These are phyloP conservation scores for Adelognathus sp. DNA, from an alignment of 2,888 invertebrate species.

Conservation along the genomic window DNA sequence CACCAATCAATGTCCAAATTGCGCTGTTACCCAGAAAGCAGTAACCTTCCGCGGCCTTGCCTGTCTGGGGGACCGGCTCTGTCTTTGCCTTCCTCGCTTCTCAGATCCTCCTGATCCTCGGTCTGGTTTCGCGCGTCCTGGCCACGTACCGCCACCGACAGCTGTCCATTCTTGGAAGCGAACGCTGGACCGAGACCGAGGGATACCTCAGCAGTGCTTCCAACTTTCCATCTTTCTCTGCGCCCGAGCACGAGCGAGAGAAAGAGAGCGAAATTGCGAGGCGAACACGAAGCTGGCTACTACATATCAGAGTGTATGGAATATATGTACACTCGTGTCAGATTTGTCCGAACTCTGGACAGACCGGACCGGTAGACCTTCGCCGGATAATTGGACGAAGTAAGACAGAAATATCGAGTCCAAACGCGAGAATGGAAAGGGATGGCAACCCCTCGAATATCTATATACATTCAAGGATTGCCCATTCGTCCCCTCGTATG, in stretches of 20 bases:
- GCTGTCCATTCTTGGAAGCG: constrained; percentile 41
- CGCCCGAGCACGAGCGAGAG: not conserved
- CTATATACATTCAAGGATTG: not conserved
- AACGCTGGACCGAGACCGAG: constrained; percentile 1
- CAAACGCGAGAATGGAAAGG: not conserved
- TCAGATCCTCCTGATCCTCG: not conserved
- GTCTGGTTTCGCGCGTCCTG: not conserved
- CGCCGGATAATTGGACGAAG: constrained; percentile 15
- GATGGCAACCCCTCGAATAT: not conserved
- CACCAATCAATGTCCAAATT: not conserved
- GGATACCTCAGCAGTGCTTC: not conserved
- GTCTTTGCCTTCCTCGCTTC: constrained; percentile 6
- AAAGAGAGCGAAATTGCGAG: not conserved
- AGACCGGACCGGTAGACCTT: not conserved
- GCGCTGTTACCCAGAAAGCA: not conserved
- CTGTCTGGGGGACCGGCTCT: not conserved
- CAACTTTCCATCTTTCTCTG: not conserved
- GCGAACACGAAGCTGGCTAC: not conserved
- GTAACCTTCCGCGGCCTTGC: not conserved
- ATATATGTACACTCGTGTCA: not conserved
- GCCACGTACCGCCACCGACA: constrained; percentile 13
- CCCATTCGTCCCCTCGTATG: not conserved
- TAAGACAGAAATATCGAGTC: not conserved
- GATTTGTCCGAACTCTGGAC: constrained; percentile 12
- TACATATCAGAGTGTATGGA: not conserved